Percentiles rank a stretch among this genome's conserved stretches.
These are phyloP conservation scores for Drosophila punjabiensis DNA, from an alignment of 1,140 invertebrate species.

Conservation along the genomic window DNA sequence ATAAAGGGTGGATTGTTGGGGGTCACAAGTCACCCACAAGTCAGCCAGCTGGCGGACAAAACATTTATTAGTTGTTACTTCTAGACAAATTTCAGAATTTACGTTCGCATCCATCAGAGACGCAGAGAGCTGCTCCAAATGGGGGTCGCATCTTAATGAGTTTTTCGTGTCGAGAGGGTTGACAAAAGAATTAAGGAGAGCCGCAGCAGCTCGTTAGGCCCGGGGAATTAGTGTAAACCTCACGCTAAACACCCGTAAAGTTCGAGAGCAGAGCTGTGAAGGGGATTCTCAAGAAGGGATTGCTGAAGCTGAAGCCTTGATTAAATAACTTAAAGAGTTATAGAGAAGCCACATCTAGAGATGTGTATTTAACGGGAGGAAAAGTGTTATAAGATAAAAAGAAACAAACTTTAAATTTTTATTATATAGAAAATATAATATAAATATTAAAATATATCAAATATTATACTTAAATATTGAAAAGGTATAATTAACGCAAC, in stretches of 20 bases:
- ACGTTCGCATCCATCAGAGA: constrained; percentile 50
- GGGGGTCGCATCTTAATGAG: constrained; percentile 60
- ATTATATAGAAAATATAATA: too few relatives aligned
- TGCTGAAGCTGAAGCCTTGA: background rate
- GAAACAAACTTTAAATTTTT: too few relatives aligned
- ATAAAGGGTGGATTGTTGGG: background rate
- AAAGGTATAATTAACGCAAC: background rate
- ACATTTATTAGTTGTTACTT: constrained; percentile 78
- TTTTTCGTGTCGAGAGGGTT: constrained; percentile 67
- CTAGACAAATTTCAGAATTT: constrained; percentile 70
- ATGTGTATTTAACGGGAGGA: background rate
- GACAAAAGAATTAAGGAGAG: constrained; percentile 28
- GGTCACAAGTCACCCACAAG: constrained; percentile 38
- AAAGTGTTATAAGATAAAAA: background rate
- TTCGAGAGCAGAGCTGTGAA: constrained; percentile 9
- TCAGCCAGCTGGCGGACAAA: constrained; percentile 48
- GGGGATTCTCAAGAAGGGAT: background rate
- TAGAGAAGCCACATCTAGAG: background rate
- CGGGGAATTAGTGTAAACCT: constrained; percentile 54
- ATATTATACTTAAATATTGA: background rate
- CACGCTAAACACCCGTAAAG: constrained; percentile 30
- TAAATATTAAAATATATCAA: too few relatives aligned
- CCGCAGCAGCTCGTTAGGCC: constrained; percentile 39
- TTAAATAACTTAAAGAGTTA: background rate
- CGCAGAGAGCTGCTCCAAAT: background rate